These are phyloP conservation scores for Hemistola chrysoprasaria DNA, from an alignment of 2,888 invertebrate species.

Conservation along the genomic window DNA sequence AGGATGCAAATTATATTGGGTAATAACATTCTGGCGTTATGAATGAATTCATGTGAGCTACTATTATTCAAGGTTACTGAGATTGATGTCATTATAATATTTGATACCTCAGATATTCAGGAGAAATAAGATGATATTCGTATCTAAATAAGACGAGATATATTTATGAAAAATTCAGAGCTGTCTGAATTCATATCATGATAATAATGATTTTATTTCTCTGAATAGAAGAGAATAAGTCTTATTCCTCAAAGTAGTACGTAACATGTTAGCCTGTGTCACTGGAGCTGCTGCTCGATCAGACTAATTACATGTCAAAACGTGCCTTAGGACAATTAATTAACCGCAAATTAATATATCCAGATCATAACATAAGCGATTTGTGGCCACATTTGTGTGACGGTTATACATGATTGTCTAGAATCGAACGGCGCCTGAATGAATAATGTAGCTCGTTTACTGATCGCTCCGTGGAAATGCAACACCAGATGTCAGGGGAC, in stretches of 20 bases:
- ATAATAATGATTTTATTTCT: too few species aligned
- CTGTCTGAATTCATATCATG: too few species aligned
- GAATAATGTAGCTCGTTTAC: conserved; percentile 42
- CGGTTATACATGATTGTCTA: conserved; percentile 31
- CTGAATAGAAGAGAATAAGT: too few species aligned
- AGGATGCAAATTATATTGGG: conserved; percentile 54
- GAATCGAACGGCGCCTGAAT: conserved; percentile 35
- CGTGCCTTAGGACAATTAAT: background rate
- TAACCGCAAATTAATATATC: conserved; percentile 6
- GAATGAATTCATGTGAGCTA: conserved; percentile 48
- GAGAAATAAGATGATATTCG: too few species aligned
- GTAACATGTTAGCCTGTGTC: too few species aligned
- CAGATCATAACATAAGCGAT: conserved; percentile 8
- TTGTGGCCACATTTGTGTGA: conserved; percentile 5
- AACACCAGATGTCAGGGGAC: conserved; percentile 35
- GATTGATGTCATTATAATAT: conserved; percentile 29
- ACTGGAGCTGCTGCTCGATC: too few species aligned
- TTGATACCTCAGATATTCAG: too few species aligned
- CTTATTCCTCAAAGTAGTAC: too few species aligned
- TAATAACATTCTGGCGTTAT: conserved; percentile 41
- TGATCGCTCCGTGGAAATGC: conserved; percentile 26
- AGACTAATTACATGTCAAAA: too few species aligned
- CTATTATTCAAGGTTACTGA: conserved; percentile 47
- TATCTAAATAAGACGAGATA: too few species aligned
- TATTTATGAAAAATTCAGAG: too few species aligned